Base-by-base conservation (phyloP, 2,113 vertebrate genomes). In the Halichoeres trimaculatus region DNA sequence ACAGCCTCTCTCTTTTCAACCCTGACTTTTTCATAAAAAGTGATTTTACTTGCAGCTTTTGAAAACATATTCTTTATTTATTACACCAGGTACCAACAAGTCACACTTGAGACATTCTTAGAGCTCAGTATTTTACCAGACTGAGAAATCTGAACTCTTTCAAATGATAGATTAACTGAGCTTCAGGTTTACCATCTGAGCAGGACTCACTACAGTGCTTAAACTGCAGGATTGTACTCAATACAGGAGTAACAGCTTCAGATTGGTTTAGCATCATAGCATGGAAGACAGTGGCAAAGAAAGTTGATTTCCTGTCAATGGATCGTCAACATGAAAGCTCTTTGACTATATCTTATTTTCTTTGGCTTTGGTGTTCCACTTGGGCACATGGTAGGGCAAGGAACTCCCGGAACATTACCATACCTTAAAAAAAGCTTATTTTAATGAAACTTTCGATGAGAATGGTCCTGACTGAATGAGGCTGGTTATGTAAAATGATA, bases 201-300 rank as follows among this genome's bases (percentile, higher is more conserved):
- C 23, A 34, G 36, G 10, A 52, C 36, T 35, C 34, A 65, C 40
- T 40, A 40, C 22, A 57, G 24, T 17, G 48, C 41, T 10, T 23
- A 6, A 45, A n/a, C 22, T 2, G 8, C 35, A 9, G 34, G 19
- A 12, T 47, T 40, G 10, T 22, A 41, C 40, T 40, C 38, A 3
- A 30, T 22, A 50, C 12, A 19, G 19, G 19, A 50, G n/a, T 12
- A 40, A 50, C 17, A 4, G 17, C 54, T 50, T 26, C 10, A 22
- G 60, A 81, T 47, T 12, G 13, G 1, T 26, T 26, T 57, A 2
- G 22, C 36, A 45, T 70, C 2, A 69, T 22, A 48, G n/a, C 50
- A 34, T 17, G n/a, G 23, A n/a, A 11, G 10, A 38, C 10, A 26
- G n/a, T 8, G 52, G 9, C 47, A 23, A 57, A 38, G 19, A 45